Evolutionary conservation across 2,888 invertebrate species (phyloP), one percentile per base, ranked within the genome.

Genomic region (Diachrysia chrysitis): DNA sequence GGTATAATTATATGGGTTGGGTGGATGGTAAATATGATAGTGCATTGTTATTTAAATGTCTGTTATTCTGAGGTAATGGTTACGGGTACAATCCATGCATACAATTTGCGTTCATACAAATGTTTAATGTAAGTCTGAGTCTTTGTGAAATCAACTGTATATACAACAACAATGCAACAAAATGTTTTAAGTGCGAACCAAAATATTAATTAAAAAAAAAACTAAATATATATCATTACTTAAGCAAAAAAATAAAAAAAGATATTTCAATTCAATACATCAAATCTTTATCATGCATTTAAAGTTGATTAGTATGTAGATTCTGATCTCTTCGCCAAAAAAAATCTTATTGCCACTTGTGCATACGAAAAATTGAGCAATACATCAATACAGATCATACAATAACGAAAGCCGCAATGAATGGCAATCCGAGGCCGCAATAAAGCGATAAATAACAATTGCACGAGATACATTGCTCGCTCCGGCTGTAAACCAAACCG

Each of bases 391-490:
- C 17, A 17, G 37, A 32, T 16, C 46, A 37, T 35, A 70, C 74
- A 72, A 68, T 64, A 69, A 67, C 61, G 35, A 73, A 74, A 78
- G 58, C 81, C 73, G 25, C 69, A 64, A 54, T 61, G 72, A 65
- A 73, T 74, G 73, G 71, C 54, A 61, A 81, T 81, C 55, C 69
- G 35, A 68, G 76, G 71, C 80, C 76, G 71, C 83, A 79, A 86
- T 89, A 84, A 84, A 89, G 85, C 87, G 78, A 89, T 94, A 94
- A 94, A 94, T 90, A 91, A 92, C 90, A 90, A 93, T 93, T 88
- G 87, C 75, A 69, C 78, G 82, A 84, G 89, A 91, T 90, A 88
- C 81, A 92, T 88, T 82, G 86, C 85, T 73, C 76, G 78, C 73
- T 73, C 66, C 58, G 72, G 85, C 85, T 86, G 90, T 92, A 92